These are phyloP conservation scores for Tor tambroides DNA, from an alignment of 2,113 vertebrate genomes.

Conservation along the genomic window DNA sequence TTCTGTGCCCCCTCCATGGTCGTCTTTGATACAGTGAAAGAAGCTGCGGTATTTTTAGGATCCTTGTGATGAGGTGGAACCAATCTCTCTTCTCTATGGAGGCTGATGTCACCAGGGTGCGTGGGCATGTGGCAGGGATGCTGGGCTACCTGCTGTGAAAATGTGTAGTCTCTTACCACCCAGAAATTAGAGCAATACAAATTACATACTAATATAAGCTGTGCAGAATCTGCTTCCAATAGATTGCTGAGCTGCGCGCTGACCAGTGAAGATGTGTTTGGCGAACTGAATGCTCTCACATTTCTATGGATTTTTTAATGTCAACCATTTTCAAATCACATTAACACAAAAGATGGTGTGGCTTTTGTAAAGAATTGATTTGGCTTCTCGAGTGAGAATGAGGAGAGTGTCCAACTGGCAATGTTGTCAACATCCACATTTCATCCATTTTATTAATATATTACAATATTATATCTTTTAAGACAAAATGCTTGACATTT, in stretches of 20 bases:
- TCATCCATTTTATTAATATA: background rate
- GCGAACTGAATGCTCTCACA: background rate
- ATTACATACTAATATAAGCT: constrained; percentile 36
- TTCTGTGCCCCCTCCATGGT: constrained; percentile 69
- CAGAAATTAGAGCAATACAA: constrained; percentile 47
- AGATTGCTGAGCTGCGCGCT: background rate
- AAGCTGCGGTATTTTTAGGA: constrained; percentile 72
- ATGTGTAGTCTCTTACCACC: constrained; percentile 41
- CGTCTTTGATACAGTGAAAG: constrained; percentile 71
- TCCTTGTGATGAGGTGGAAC: constrained; percentile 76
- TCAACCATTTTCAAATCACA: background rate
- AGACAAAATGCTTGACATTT: background rate
- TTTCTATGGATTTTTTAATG: constrained; percentile 1
- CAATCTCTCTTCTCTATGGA: constrained; percentile 73
- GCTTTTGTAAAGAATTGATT: background rate
- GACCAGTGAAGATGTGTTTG: constrained; percentile 9
- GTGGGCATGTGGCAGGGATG: constrained; percentile 37
- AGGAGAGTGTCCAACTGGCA: background rate
- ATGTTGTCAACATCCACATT: background rate
- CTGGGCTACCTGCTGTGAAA: constrained; percentile 51
- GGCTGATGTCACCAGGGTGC: constrained; percentile 72
- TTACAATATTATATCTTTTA: background rate
- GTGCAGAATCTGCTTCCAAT: background rate
- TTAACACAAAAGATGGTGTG: background rate
- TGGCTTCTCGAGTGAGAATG: background rate